Evolutionary conservation across 2,113 vertebrate genomes (phyloP).

Genomic region (Dendrocopos noguchii): DNA sequence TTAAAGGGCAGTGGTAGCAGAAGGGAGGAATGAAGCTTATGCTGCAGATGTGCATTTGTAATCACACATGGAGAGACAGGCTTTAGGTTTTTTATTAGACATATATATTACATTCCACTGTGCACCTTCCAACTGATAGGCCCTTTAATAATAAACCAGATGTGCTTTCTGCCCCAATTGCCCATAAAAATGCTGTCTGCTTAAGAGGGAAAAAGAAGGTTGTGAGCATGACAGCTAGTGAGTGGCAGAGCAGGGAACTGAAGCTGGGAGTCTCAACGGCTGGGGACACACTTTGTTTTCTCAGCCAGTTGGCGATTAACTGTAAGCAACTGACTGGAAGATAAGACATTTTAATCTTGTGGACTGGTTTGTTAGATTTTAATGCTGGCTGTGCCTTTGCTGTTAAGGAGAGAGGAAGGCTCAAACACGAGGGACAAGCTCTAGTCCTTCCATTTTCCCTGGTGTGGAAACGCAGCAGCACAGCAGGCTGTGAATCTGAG

Average conservation of each 20-base stretch:
- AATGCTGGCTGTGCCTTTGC: neutral
- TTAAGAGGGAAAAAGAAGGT: neutral
- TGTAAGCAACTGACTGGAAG: neutral
- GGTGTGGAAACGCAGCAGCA: neutral
- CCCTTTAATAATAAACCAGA: neutral
- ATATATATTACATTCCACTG: neutral
- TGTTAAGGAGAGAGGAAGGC: neutral
- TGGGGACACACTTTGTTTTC: neutral
- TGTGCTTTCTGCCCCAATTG: neutral
- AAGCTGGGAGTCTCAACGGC: neutral
- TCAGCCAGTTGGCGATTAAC: neutral
- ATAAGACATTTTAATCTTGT: neutral
- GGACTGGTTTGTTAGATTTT: neutral
- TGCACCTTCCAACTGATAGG: neutral
- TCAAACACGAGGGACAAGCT: neutral
- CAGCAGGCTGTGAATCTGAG: neutral
- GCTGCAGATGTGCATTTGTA: neutral
- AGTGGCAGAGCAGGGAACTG: neutral
- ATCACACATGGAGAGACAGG: neutral
- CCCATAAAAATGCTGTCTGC: neutral
- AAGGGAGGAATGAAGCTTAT: neutral
- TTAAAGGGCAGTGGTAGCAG: neutral
- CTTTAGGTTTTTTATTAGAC: neutral
- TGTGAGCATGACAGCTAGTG: neutral
- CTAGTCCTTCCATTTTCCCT: neutral